Percentiles rank a stretch among this genome's conserved stretches.
These are phyloP conservation scores for Epizoanthus scotinus DNA, from an alignment of 92 coral and sea anemone genomes.

Conservation along the genomic window DNA sequence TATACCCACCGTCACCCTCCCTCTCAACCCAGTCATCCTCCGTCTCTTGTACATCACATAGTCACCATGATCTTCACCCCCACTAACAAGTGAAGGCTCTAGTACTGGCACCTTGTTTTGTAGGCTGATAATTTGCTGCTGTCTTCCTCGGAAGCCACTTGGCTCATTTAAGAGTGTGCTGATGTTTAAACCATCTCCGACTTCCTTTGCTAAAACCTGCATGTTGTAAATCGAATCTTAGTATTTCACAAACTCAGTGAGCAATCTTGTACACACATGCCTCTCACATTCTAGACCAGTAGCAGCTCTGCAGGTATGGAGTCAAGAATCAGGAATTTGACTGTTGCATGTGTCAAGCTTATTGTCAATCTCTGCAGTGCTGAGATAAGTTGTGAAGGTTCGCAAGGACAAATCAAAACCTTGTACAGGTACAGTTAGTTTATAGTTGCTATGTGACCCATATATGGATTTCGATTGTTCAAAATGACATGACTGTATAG, in stretches of 20 bases:
- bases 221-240: not conserved
- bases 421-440: not conserved
- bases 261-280: not conserved
- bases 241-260: too few relatives aligned
- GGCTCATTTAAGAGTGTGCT: conserved; percentile 80
- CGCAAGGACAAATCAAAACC: not conserved
- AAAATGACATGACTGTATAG: too few relatives aligned
- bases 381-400: not conserved
- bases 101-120: conserved; percentile 77
- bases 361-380: too few relatives aligned
- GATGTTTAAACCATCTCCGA: conserved; percentile 88
- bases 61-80: too few relatives aligned
- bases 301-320: too few relatives aligned
- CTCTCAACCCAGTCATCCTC: too few relatives aligned
- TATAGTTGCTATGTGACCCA: too few relatives aligned
- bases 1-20: too few relatives aligned
- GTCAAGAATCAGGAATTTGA: not conserved
- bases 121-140: conserved; percentile 85
- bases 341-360: not conserved
- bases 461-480: too few relatives aligned
- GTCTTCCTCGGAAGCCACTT: conserved; percentile 98
- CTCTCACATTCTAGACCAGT: too few relatives aligned
- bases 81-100: too few relatives aligned
- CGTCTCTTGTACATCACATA: too few relatives aligned
- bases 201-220: conserved; percentile 89